Evolutionary conservation across 2,888 invertebrate species (phyloP).

Genomic region (Cantharis nigra): DNA sequence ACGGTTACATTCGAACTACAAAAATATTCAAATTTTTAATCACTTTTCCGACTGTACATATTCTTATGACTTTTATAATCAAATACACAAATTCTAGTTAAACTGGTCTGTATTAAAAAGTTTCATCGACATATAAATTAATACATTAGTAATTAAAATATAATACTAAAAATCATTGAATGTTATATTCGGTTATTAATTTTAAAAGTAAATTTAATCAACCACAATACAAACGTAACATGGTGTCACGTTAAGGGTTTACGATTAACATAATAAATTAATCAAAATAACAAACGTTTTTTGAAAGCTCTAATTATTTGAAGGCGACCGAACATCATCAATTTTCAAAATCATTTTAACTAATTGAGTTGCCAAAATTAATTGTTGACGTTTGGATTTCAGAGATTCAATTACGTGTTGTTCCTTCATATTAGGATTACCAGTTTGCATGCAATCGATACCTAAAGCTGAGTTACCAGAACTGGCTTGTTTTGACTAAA

Average conservation of each 20-base stretch:
- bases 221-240: no score
- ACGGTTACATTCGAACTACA: no score
- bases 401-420: constrained; percentile 97
- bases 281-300: background rate
- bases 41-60: no score
- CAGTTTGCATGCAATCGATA: constrained; percentile 91
- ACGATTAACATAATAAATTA: no score
- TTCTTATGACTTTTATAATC: background rate
- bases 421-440: constrained; percentile 85
- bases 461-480: constrained; percentile 88
- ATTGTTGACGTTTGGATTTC: constrained; percentile 96
- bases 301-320: constrained; percentile 32
- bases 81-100: background rate
- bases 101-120: background rate
- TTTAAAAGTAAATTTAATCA: no score
- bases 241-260: no score
- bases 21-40: no score
- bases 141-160: background rate
- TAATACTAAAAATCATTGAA: background rate
- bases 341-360: constrained; percentile 99
- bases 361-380: constrained; percentile 93
- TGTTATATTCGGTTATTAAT: no score
- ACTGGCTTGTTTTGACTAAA: constrained; percentile 75
- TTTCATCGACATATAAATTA: background rate
- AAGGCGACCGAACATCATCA: constrained; percentile 82